A percentile compares a stretch with the other conserved stretches of the same genome.
Conservation (phyloP, 2,888 invertebrate genomes). For the Dolichopus griseipennis region DNA sequence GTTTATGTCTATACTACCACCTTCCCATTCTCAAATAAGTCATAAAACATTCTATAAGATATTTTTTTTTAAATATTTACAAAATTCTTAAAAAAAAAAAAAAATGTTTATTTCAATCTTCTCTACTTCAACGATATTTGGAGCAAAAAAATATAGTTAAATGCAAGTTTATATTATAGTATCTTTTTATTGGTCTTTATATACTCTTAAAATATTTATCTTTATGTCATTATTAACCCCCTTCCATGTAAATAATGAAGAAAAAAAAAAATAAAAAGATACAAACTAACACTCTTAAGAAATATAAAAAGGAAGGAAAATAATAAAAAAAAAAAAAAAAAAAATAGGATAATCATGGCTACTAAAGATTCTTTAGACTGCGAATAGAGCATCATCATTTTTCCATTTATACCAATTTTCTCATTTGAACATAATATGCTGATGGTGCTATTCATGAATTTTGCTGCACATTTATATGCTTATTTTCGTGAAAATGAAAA, state of each 20-base stretch:
- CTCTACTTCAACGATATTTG: not conserved
- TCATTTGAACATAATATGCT: conserved; percentile 1
- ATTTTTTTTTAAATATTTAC: no score
- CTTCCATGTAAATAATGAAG: not conserved
- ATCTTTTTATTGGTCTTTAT: not conserved
- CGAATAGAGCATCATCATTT: conserved; percentile 5
- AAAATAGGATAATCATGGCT: not conserved
- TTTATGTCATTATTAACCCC: no score
- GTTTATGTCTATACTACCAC: no score
- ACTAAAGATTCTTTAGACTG: conserved; percentile 6
- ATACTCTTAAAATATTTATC: no score
- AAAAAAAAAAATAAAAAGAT: no score
- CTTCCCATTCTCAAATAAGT: no score
- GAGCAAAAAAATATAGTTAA: not conserved
- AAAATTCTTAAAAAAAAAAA: no score
- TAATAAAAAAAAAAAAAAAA: not conserved
- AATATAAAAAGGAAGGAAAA: not conserved
- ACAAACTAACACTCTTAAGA: not conserved
- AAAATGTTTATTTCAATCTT: no score
- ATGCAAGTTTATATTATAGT: not conserved
- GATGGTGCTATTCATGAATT: not conserved
- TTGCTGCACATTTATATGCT: no score
- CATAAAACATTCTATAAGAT: no score
- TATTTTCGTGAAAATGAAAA: no score
- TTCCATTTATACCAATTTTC: not conserved